A percentile compares a stretch with the other conserved stretches of the same genome.
These are phyloP conservation scores for Venusia cambrica DNA, from an alignment of 2,888 invertebrate genomes.

Conservation along the genomic window DNA sequence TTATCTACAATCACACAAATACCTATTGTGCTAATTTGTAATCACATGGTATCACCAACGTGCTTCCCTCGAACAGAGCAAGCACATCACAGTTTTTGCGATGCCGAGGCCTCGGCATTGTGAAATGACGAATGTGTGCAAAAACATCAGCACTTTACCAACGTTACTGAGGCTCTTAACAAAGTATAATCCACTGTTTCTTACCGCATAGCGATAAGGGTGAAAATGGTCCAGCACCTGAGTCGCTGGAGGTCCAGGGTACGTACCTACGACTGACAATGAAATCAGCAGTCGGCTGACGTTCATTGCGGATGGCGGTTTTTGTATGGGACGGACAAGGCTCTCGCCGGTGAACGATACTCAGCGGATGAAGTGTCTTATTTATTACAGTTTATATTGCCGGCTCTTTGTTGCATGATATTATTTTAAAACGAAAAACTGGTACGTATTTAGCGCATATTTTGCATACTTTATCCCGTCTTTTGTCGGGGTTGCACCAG, in stretches of 20 bases:
- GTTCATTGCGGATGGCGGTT: conserved; percentile 3
- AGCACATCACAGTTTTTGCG: conserved; percentile 18
- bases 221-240: background rate
- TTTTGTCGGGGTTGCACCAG: no score
- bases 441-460: no score
- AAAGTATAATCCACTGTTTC: background rate
- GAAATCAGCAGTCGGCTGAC: conserved; percentile 10
- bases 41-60: conserved; percentile 16
- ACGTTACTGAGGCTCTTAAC: no score
- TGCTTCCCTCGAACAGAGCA: conserved; percentile 13
- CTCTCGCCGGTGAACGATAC: conserved; percentile 1
- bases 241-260: background rate
- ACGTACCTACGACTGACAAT: conserved; percentile 3
- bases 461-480: no score
- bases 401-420: no score
- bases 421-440: no score
- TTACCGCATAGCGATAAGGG: background rate
- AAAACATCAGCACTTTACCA: no score
- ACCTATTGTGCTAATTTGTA: conserved; percentile 22
- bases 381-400: no score
- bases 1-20: background rate
- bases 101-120: conserved; percentile 10
- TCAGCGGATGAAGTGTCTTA: background rate
- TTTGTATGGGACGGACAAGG: conserved; percentile 5
- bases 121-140: conserved; percentile 29